Base-by-base conservation (phyloP, 2,888 invertebrate species). In the Copidosoma aretas region DNA sequence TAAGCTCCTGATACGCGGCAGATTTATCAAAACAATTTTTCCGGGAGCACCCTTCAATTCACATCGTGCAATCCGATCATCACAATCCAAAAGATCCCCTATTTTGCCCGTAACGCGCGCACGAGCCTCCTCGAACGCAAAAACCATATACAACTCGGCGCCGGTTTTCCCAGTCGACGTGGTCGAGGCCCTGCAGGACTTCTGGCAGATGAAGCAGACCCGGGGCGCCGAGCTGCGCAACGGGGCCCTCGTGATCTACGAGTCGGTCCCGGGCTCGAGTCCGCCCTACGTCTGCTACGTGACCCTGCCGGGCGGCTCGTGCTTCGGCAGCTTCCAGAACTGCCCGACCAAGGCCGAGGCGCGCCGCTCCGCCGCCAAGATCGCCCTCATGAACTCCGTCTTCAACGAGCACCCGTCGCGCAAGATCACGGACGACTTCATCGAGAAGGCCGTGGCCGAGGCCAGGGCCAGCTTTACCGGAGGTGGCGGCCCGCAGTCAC, bases 191-290 rank as follows among this genome's bases (percentile, higher is more conserved):
- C 86, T 97, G 68, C 96, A 97, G 84, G 96, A 97, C 86, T 97
- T 97, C 85, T 97, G 97, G 97, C 95, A 96, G 87, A 94, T 95
- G 94, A 97, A 97, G 85, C 93, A 94, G 76, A 90, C 94, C 61
- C 87, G 95, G 71, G 94, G 94, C 75, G 91, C 91, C 21, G 94
- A 94, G 78, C 86, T 93, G 73, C 90, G 93, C 78, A 91, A 94
- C 79, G 95, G 94, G 69, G 95, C 95, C 22, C 89, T 95, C 77
- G 95, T 97, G 77, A 95, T 95, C 82, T 97, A 97, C 84, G 97
- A 97, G 87, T 95, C 95, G 3, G 94, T 96, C 75, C 95, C 95
- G 41, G 91, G 95, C 46, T 91, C 92, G 74, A 91, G 92, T 80
- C 94, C 95, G 74, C 96, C 97, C 51, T 97, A 96, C 84, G 93